Evolutionary conservation across 2,113 vertebrate species (phyloP).

Genomic region (Eonycteris spelaea): DNA sequence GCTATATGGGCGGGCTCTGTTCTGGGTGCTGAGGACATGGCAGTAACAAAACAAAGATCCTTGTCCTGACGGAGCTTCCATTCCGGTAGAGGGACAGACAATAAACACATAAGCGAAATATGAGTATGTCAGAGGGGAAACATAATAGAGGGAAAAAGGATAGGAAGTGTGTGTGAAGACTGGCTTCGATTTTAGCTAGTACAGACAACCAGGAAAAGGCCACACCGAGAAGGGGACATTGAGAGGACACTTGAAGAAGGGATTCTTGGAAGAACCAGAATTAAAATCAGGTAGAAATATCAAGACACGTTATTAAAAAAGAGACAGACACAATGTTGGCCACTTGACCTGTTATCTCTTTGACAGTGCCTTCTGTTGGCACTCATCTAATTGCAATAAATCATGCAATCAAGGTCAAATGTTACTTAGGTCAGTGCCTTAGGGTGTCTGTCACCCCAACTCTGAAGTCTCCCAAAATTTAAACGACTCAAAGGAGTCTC

Average conservation of each 20-base stretch:
- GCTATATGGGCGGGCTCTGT: background rate
- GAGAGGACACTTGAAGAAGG: background rate
- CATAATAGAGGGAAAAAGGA: background rate
- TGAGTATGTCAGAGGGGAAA: background rate
- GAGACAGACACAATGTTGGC: background rate
- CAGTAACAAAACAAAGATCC: background rate
- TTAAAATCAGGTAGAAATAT: background rate
- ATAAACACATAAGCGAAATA: background rate
- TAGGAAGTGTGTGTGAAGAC: background rate
- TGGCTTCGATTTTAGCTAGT: background rate
- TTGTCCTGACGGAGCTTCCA: background rate
- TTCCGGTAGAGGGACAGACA: background rate
- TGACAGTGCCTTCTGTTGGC: background rate
- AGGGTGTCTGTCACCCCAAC: background rate
- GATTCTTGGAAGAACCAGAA: background rate
- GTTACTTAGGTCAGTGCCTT: background rate
- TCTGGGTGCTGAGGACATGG: background rate
- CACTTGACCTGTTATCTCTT: background rate
- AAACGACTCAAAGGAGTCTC: background rate
- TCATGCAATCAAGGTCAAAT: background rate
- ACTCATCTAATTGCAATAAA: background rate
- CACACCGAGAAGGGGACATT: background rate
- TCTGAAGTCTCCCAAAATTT: background rate
- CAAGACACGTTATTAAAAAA: background rate
- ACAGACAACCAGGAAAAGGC: background rate